Conservation (phyloP, 2,113 vertebrate genomes). For the Pseudorectes ferrugineus region DNA sequence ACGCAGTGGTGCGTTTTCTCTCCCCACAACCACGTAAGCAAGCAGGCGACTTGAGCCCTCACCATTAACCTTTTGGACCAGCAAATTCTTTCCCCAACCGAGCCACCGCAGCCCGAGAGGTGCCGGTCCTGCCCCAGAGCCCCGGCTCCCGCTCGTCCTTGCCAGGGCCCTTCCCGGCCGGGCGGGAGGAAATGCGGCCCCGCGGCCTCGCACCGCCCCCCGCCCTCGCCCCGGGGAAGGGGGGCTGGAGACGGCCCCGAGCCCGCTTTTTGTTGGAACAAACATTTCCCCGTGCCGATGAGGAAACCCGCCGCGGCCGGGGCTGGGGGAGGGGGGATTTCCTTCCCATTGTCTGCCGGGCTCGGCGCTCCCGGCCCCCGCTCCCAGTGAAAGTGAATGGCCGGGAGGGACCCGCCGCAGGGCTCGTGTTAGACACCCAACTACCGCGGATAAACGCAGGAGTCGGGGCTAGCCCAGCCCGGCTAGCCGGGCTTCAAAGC, state of each 20-base stretch:
- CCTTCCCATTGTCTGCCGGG: constrained; percentile 36
- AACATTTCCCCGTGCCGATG: neutral
- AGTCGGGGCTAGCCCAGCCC: neutral
- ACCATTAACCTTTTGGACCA: neutral
- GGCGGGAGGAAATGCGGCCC: neutral
- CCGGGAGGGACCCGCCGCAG: neutral
- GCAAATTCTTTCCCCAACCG: accelerated
- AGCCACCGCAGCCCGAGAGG: neutral
- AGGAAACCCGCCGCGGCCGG: neutral
- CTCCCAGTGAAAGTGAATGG: neutral
- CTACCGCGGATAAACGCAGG: neutral
- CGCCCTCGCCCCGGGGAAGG: neutral
- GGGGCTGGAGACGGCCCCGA: neutral
- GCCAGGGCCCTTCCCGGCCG: neutral
- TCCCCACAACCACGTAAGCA: neutral
- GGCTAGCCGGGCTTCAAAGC: neutral
- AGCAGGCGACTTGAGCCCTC: neutral
- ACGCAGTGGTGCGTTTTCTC: neutral
- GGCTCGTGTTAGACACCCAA: accelerated
- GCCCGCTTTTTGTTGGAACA: neutral
- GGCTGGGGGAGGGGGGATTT: constrained; percentile 41
- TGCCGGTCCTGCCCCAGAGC: accelerated
- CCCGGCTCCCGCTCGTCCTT: accelerated
- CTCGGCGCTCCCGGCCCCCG: neutral
- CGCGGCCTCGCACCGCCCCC: neutral